Evolutionary conservation across 1,140 invertebrate genomes (phyloP), one percentile per base, ranked within the genome.

Genomic region (Spodoptera litura): DNA sequence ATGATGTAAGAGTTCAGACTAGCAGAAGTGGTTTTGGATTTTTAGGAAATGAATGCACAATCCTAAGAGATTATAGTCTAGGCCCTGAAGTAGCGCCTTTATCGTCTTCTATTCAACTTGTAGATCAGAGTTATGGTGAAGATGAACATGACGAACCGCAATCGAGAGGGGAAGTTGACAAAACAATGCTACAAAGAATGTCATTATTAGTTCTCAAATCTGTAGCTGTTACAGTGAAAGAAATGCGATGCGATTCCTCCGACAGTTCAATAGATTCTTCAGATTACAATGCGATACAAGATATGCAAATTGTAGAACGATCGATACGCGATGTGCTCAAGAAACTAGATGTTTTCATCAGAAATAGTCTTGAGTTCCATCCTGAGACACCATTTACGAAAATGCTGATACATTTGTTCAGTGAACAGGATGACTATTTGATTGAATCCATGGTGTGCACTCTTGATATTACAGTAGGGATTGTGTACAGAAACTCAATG

Each of bases 361-460:
- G 98, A 88, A 95, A 96, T 59, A 95, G 97, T 51, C 95, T 98
- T 81, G 97, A 98, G 71, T 98, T 97, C 89, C 97, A 98, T 93
- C 98, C 98, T 4, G 97, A 98, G 90, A 97, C 97, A 82, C 96
- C 97, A 31, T 96, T 98, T 70, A 97, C 97, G 9, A 98, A 98
- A 92, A 98, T 98, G 95, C 95, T 98, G 70, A 97, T 98, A 58
- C 97, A 98, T 88, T 94, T 99, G 56, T 98, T 99, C 88, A 96
- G 97, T 82, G 98, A 98, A 93, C 98, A 98, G 92, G 98, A 99
- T 89, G 98, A 99, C 90, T 98, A 97, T 83, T 90, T 99, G 70
- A 97, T 98, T 31, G 98, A 98, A 95, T 97, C 97, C n/a, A 98
- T 99, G 97, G 97, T 98, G 1, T 98, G 98, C 91, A 98, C 97